These are phyloP conservation scores for Contarinia nasturtii DNA, from an alignment of 1,140 invertebrate species.

Conservation along the genomic window DNA sequence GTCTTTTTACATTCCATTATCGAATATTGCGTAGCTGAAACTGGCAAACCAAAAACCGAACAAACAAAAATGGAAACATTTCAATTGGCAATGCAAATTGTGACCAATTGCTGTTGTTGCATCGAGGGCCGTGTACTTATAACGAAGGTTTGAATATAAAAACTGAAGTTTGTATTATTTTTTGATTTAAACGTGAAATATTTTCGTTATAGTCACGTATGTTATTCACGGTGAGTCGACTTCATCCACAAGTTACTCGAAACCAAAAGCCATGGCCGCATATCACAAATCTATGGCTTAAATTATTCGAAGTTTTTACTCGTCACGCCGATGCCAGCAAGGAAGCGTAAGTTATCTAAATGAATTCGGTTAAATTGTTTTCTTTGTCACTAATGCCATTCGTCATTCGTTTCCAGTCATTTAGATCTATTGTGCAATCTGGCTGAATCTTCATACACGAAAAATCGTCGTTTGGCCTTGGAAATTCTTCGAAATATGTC, in stretches of 20 bases:
- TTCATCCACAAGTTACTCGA: slow-evolving; percentile 25
- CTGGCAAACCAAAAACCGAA: too few species aligned
- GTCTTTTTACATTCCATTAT: too few species aligned
- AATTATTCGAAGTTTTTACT: slow-evolving; percentile 26
- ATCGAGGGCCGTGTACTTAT: neutral
- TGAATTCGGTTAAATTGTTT: too few species aligned
- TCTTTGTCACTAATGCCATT: too few species aligned
- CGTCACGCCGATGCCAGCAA: slow-evolving; percentile 18
- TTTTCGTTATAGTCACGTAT: slow-evolving; percentile 23
- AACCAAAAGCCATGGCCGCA: slow-evolving; percentile 21
- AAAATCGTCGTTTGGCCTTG: neutral
- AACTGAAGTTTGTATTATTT: too few species aligned
- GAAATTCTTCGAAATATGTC: slow-evolving; percentile 17
- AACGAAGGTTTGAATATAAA: neutral
- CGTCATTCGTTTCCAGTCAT: slow-evolving; percentile 9
- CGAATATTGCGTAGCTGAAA: too few species aligned
- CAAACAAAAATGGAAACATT: too few species aligned
- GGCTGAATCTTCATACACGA: neutral
- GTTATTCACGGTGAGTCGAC: slow-evolving; percentile 19
- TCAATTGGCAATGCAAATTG: neutral
- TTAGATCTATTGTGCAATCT: slow-evolving; percentile 9
- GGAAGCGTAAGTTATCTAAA: neutral
- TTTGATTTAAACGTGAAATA: too few species aligned
- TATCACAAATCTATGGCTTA: slow-evolving; percentile 24
- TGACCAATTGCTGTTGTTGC: neutral